Evolutionary conservation across 2,888 invertebrate species (phyloP), one percentile per base, ranked within the genome.

Genomic region (Drosophila robusta): DNA sequence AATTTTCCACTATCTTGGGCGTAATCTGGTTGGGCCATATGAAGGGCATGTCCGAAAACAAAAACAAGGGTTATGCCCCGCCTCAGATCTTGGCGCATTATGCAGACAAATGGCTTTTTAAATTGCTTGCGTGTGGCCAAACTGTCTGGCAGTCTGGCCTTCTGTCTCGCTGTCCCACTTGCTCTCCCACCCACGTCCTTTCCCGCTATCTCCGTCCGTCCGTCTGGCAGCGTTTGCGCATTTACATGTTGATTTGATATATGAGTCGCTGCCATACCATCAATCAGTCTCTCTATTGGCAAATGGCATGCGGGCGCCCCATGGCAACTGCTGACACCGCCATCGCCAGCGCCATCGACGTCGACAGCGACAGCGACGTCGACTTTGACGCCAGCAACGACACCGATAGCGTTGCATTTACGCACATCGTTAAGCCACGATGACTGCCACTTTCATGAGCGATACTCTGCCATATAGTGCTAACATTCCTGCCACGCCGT

Each of bases 171-270:
- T 51, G 52, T 45, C 45, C 9, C 29, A 9, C 29, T 9, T 29
- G 9, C 29, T 36, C 26, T 22, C 1, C 32, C 32, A 29, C 66
- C 50, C 42, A 54, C 29, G 3, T 29, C 29, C 9, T 9, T 9
- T 3, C 29, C 9, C 29, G 29, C 29, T 29, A 61, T 58, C 46
- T 14, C 38, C 45, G 34, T 58, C 47, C 29, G 29, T 9, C 29
- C 29, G 29, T 26, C 26, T 26, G 26, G 26, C 26, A 5, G 26
- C 26, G 26, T 29, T 29, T 39, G 47, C 47, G 26, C 65, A 87
- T 85, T 82, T 86, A 77, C 80, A 83, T 85, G 83, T 63, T 77
- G 71, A 85, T 86, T 82, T 79, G 83, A 87, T 87, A 82, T 77
- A 87, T 82, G 88, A 76, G 71, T 71, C 63, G 62, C 66, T 63